Base-by-base conservation (phyloP, 92 coral and sea anemone genomes). In the Bergia sp. region DNA sequence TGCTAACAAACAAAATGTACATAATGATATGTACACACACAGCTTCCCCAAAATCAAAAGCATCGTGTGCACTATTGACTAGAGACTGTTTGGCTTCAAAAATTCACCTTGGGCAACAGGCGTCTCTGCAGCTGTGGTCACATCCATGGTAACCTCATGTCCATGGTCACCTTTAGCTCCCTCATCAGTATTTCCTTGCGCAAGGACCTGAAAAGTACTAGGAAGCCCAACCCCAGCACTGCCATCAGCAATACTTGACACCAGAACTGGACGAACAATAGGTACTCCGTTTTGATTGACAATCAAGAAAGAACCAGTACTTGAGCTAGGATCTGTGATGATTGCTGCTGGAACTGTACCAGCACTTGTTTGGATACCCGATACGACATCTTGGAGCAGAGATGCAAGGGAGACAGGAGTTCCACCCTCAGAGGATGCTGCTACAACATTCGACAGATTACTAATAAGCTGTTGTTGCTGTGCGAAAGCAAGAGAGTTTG, bases 201-300 rank as follows among this genome's bases (percentile, higher is more conserved):
- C 94, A 45, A 97, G 84, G 80, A 93, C 99, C 87, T 97, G 98
- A 38, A 96, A 92, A 21, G 93, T 93, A 76, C 95, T 95, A 29
- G 94, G 92, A 8, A 89, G 85, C 1, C 95, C 92, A 37, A 79
- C 90, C 49, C 91, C 90, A 61, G 82, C 89, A 7, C 95, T 94
- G 53, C 91, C 94, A 23, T 91, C 93, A 9, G 95, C 95, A 82
- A 95, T 93, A 77, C 94, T 95, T 37, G 98, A 95, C 57, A 95
- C 98, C 73, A 95, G 89, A 53, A 95, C 98, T 23, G 99, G 99
- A 53, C 98, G 91, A 9, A 97, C 99, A 13, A 97, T 97, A 6
- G 99, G 99, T 16, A 97, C 94, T 18, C 99, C 99, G 86, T 96
- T 93, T 88, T 97, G 99, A 76, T 96, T 97, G 77, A 97, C 99